These are phyloP conservation scores for Danio kyathit DNA, from an alignment of 2,797 vertebrate genomes.

Conservation along the genomic window DNA sequence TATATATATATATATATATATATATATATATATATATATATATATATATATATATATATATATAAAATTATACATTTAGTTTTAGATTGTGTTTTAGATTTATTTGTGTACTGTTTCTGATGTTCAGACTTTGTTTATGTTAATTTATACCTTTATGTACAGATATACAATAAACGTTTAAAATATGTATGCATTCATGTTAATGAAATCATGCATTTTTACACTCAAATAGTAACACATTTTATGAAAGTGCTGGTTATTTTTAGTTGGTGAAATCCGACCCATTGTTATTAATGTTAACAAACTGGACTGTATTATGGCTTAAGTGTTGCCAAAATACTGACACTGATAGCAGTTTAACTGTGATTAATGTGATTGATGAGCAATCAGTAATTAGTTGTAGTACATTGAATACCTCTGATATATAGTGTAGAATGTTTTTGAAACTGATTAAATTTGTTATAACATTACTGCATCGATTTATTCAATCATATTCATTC, in stretches of 20 bases:
- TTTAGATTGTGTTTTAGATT: too few species aligned
- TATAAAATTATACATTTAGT: too few species aligned
- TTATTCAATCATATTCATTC: neutral
- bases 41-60: too few species aligned
- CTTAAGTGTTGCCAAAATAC: constrained; percentile 7
- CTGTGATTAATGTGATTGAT: neutral
- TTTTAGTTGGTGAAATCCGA: neutral
- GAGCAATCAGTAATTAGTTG: neutral
- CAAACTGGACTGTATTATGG: constrained; percentile 1
- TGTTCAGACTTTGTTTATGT: too few species aligned
- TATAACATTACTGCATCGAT: neutral
- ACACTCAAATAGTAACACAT: neutral
- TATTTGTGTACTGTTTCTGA: too few species aligned
- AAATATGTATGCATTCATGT: neutral
- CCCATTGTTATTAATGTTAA: constrained; percentile 4
- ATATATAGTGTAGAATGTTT: neutral
- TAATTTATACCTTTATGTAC: neutral
- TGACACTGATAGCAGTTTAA: constrained; percentile 2
- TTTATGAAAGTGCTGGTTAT: neutral
- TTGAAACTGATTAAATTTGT: neutral
- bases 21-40: too few species aligned
- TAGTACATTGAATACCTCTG: neutral
- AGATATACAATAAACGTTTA: neutral
- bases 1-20: too few species aligned
- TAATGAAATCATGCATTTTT: too few species aligned